phyloP scores from a whole-genome alignment of 2,113 vertebrate species.

The Menidia beryllina region DNA sequence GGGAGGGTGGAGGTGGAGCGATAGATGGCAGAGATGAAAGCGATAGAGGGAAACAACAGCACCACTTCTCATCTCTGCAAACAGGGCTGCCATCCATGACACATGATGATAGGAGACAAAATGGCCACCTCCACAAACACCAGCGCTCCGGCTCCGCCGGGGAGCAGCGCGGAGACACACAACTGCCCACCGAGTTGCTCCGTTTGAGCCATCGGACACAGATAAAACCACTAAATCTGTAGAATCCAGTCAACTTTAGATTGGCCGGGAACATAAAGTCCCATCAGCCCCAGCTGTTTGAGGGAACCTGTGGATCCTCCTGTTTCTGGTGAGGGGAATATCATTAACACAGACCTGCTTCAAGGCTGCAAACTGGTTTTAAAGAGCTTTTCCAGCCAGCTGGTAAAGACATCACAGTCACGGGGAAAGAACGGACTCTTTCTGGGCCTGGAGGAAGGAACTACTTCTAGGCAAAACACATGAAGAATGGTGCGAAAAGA shows the following conservation, averaged over 20 bases:
- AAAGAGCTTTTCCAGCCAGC: neutral
- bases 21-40: slow-evolving; percentile 71
- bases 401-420: neutral
- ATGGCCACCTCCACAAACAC: slow-evolving; percentile 73
- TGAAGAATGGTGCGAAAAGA: neutral
- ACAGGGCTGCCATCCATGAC: slow-evolving; percentile 55
- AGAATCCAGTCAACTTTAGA: too few relatives aligned
- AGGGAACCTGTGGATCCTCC: neutral
- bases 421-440: neutral
- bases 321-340: neutral
- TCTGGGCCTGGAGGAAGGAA: neutral
- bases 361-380: neutral
- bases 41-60: slow-evolving; percentile 65
- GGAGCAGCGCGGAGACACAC: slow-evolving; percentile 28
- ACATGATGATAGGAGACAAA: slow-evolving; percentile 74
- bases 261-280: too few relatives aligned
- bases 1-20: slow-evolving; percentile 50
- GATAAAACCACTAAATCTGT: too few relatives aligned
- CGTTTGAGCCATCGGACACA: slow-evolving; percentile 16
- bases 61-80: slow-evolving; percentile 54
- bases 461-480: neutral
- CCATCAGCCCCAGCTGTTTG: neutral
- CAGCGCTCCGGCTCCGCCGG: slow-evolving; percentile 33
- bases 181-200: slow-evolving; percentile 6
- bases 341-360: neutral